Base-by-base conservation (phyloP, 2,888 invertebrate species). In the Axea sp. region DNA sequence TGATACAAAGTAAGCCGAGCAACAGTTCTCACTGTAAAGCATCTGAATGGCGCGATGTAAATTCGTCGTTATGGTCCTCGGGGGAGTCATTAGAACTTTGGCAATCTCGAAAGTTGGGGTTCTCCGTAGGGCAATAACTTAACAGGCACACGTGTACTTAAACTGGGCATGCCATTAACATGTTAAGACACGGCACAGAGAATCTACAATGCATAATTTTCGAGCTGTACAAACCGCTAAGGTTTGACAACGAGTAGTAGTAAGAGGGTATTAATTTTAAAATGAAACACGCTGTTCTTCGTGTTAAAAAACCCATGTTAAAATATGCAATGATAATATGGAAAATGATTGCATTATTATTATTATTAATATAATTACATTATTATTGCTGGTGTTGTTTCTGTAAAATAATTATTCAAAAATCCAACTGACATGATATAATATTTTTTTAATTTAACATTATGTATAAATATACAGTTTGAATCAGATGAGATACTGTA, bases 11-110 rank as follows among this genome's bases (percentile, higher is more conserved):
- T n/a, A n/a, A n/a, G n/a, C n/a, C n/a, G n/a, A n/a, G n/a, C n/a
- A n/a, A n/a, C n/a, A n/a, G n/a, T n/a, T n/a, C n/a, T n/a, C n/a
- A n/a, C n/a, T n/a, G n/a, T n/a, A n/a, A n/a, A n/a, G n/a, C n/a
- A 12, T 15, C 9, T 41, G 57, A 57, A 49, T 69, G 51, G 69
- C 45, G 53, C 69, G 49, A 76, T 77, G 75, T 65, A 74, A 77
- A 79, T 69, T 76, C 73, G 64, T 55, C 14, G 55, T 75, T 77
- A 82, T 72, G 73, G 77, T 73, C 55, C 77, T 72, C 57, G 57
- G 45, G 79, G 78, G 81, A 79, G 76, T 73, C 78, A 76, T 81
- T 80, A 75, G 26, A 81, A 81, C 78, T 79, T 78, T 71, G 76
- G 72, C 76, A 77, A 77, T 77, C 76, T 76, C 64, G 53, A 53